Percentiles rank a stretch among this genome's conserved stretches.
These are phyloP conservation scores for Ochropleura plecta DNA, from an alignment of 2,888 invertebrate species.

Conservation along the genomic window DNA sequence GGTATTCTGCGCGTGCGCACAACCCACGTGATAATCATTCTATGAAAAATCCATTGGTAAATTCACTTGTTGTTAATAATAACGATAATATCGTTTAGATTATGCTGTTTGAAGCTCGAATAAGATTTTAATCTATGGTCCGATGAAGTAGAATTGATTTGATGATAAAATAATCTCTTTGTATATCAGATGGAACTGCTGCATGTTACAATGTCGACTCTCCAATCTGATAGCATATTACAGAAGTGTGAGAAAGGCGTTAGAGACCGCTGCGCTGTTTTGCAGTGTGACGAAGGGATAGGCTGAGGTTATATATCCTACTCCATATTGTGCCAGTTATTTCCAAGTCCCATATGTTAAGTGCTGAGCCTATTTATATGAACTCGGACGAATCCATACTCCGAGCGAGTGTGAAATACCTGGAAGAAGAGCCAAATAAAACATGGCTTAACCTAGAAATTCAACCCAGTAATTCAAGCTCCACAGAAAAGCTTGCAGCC, in stretches of 20 bases:
- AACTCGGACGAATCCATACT: no score
- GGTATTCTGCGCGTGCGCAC: constrained; percentile 71
- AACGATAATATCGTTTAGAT: constrained; percentile 33
- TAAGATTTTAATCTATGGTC: constrained; percentile 31
- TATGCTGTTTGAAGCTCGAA: constrained; percentile 15
- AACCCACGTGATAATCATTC: constrained; percentile 68
- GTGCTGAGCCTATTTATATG: not conserved
- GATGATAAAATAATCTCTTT: constrained; percentile 26
- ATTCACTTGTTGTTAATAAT: constrained; percentile 52
- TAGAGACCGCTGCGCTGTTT: no score
- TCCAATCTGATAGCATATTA: no score
- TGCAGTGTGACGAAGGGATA: not conserved
- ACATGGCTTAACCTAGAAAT: not conserved
- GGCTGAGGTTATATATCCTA: not conserved
- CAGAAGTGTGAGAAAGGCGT: not conserved
- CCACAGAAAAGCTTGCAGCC: not conserved
- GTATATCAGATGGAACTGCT: constrained; percentile 22
- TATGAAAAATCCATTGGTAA: constrained; percentile 51
- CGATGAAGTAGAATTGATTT: constrained; percentile 43
- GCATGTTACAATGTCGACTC: not conserved
- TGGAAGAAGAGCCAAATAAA: not conserved
- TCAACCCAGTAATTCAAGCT: no score
- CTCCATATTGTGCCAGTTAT: not conserved
- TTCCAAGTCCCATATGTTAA: not conserved
- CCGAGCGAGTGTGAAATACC: not conserved